A percentile compares a stretch with the other conserved stretches of the same genome.
These are phyloP conservation scores for Arbacia lixula DNA, from an alignment of 53 echinoderm and acorn worm genomes.

Conservation along the genomic window DNA sequence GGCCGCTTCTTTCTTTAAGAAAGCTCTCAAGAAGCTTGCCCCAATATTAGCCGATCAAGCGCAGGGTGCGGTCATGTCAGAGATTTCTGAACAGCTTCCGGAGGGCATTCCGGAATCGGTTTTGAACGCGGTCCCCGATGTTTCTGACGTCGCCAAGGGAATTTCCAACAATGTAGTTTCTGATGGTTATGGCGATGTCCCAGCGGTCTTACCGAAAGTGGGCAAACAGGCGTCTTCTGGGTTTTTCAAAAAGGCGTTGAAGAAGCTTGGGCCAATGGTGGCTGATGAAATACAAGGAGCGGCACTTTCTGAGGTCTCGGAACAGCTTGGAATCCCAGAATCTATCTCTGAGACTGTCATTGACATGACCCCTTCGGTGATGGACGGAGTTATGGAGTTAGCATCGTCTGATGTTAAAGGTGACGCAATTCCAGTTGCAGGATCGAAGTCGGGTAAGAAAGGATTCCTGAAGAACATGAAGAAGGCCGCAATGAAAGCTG, in stretches of 20 bases:
- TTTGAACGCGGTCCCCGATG: background rate
- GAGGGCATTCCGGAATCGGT: background rate
- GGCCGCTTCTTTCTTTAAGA: background rate
- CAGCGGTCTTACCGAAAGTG: background rate
- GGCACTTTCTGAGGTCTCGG: no score
- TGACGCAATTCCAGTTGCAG: no score
- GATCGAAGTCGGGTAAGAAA: no score
- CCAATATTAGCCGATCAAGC: constrained; percentile 7
- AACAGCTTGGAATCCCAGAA: no score
- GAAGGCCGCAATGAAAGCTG: no score
- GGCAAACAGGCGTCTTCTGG: background rate
- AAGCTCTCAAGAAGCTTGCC: constrained; percentile 1
- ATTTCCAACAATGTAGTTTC: background rate
- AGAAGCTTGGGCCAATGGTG: constrained; percentile 27
- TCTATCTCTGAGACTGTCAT: no score
- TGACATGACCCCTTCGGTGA: no score
- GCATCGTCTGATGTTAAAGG: no score
- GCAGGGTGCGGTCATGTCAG: constrained; percentile 16
- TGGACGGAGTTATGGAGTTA: no score
- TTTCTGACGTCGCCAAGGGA: constrained; percentile 10
- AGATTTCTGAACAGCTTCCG: constrained; percentile 7
- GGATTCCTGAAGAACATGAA: no score
- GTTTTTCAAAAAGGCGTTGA: constrained; percentile 13
- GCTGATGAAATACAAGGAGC: no score
- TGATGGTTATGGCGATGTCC: background rate